Evolutionary conservation across 2,113 vertebrate genomes (phyloP).

Genomic region (Perca flavescens): DNA sequence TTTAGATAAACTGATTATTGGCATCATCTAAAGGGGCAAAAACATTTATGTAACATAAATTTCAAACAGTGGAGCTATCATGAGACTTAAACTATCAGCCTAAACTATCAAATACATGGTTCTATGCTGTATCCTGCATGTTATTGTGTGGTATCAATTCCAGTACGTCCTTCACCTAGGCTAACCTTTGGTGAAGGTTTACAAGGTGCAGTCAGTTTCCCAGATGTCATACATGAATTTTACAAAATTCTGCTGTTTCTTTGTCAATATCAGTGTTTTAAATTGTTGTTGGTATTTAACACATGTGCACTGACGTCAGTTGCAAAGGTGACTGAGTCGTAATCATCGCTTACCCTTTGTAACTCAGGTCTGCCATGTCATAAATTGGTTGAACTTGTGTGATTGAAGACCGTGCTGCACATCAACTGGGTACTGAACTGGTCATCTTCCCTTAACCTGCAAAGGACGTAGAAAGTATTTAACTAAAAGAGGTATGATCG

Average conservation of each 20-base stretch:
- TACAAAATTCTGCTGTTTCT: too few relatives aligned
- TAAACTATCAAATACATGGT: not conserved
- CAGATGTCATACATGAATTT: too few relatives aligned
- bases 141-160: not conserved
- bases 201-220: not conserved
- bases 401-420: not conserved
- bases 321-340: constrained; percentile 23
- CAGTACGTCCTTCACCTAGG: too few relatives aligned
- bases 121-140: not conserved
- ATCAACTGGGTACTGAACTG: too few relatives aligned
- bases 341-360: constrained; percentile 32
- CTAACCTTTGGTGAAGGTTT: too few relatives aligned
- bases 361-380: not conserved
- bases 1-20: not conserved
- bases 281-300: constrained; percentile 2
- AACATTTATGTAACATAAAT: not conserved
- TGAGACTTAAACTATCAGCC: not conserved
- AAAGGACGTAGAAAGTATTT: not conserved
- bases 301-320: not conserved
- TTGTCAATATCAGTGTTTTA: too few relatives aligned
- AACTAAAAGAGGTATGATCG: constrained; percentile 22
- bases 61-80: not conserved
- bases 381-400: not conserved
- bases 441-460: not conserved
- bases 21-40: constrained; percentile 1